These are phyloP conservation scores for Tuta absoluta DNA, from an alignment of 2,888 invertebrate genomes.

Conservation along the genomic window DNA sequence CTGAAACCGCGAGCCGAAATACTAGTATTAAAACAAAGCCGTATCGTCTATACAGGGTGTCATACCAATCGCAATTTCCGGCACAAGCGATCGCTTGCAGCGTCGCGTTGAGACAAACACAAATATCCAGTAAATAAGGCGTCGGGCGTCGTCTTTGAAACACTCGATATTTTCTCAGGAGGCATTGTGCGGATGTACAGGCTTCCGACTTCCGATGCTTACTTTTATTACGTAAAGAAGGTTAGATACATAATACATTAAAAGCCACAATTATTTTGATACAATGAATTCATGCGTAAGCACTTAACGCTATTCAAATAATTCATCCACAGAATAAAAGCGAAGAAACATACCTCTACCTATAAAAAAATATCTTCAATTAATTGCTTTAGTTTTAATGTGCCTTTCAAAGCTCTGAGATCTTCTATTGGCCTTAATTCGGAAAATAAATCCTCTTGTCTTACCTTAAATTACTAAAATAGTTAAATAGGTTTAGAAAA, in stretches of 20 bases:
- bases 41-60: constrained; percentile 2
- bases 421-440: too few relatives aligned
- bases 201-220: constrained; percentile 3
- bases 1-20: neutral
- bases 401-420: too few relatives aligned
- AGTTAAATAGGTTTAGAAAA: too few relatives aligned
- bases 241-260: neutral
- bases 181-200: neutral
- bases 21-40: neutral
- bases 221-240: neutral
- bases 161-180: constrained; percentile 2
- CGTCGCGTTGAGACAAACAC: constrained; percentile 3
- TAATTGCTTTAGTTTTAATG: too few relatives aligned
- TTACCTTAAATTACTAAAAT: too few relatives aligned
- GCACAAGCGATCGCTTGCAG: constrained; percentile 8
- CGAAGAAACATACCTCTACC: too few relatives aligned
- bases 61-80: constrained; percentile 7
- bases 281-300: too few relatives aligned
- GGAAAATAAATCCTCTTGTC: too few relatives aligned
- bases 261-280: too few relatives aligned
- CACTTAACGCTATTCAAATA: too few relatives aligned
- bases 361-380: too few relatives aligned
- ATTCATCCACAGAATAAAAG: too few relatives aligned
- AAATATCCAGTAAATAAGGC: neutral
- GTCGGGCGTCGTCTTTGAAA: neutral